A percentile compares a stretch with the other conserved stretches of the same genome.
Conservation (phyloP, 1,140 invertebrate genomes). For the Drosophila paulistorum region DNA sequence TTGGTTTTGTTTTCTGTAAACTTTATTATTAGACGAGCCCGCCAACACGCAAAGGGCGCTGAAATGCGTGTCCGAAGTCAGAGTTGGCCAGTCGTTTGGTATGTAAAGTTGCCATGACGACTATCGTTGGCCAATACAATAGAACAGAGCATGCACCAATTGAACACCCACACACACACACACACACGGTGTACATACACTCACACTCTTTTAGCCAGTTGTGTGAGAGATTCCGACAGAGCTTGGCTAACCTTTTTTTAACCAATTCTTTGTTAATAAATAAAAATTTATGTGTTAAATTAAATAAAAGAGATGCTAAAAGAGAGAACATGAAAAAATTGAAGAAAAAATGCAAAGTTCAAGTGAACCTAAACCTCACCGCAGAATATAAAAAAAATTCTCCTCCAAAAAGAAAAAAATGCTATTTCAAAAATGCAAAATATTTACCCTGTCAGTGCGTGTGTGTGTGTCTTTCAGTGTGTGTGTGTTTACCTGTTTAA, state of each 20-base stretch:
- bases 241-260: slow-evolving; percentile 37
- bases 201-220: slow-evolving; percentile 52
- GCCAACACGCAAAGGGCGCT: slow-evolving; percentile 53
- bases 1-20: slow-evolving; percentile 42
- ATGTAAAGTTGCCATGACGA: slow-evolving; percentile 56
- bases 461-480: slow-evolving; percentile 22
- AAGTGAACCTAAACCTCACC: slow-evolving; percentile 37
- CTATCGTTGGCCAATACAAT: slow-evolving; percentile 69
- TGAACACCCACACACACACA: slow-evolving; percentile 24
- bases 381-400: slow-evolving; percentile 20
- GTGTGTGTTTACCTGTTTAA: slow-evolving; percentile 26
- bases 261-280: slow-evolving; percentile 11
- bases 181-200: not conserved
- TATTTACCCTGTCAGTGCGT: slow-evolving; percentile 3
- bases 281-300: slow-evolving; percentile 39
- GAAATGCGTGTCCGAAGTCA: slow-evolving; percentile 35
- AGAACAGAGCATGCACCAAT: slow-evolving; percentile 76
- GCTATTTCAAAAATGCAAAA: not conserved
- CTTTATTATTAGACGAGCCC: slow-evolving; percentile 43
- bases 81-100: slow-evolving; percentile 49
- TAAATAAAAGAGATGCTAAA: slow-evolving; percentile 40
- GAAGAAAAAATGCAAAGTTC: slow-evolving; percentile 18
- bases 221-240: slow-evolving; percentile 67
- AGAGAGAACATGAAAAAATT: slow-evolving; percentile 21
- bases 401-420: not conserved